phyloP scores from a whole-genome alignment of 2,888 invertebrate genomes.

The Stramonita haemastoma region DNA sequence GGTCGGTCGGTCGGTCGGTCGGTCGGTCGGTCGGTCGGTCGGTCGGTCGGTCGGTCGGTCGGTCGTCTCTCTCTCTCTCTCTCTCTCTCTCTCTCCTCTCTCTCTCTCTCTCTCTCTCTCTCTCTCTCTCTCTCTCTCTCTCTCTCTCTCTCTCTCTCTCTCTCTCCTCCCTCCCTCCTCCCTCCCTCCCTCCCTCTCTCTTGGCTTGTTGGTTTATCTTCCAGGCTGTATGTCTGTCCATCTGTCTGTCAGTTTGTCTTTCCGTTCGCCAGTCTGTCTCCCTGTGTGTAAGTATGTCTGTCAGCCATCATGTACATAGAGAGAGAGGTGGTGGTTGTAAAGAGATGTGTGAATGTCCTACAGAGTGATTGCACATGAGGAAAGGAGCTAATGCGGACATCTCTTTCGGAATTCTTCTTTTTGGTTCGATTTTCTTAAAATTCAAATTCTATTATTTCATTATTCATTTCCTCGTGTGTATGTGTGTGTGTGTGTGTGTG shows the following conservation, averaged over 20 bases:
- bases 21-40: no score
- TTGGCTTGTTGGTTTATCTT: background rate
- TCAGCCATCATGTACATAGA: no score
- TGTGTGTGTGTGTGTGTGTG: conserved; percentile 15
- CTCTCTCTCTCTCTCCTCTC: conserved; percentile 32
- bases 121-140: conserved; percentile 37
- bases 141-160: conserved; percentile 27
- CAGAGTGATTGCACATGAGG: no score
- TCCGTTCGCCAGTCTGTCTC: conserved; percentile 11
- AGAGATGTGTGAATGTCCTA: no score
- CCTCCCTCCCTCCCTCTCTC: conserved; percentile 27
- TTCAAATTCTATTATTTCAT: no score
- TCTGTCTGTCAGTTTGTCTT: background rate
- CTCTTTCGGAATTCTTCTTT: no score
- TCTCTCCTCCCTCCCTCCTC: background rate
- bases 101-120: conserved; percentile 32
- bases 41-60: no score
- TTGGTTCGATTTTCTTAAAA: no score
- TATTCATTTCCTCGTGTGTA: background rate
- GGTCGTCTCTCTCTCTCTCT: conserved; percentile 1
- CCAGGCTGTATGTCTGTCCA: background rate
- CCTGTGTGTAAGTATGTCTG: conserved; percentile 27
- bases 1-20: no score
- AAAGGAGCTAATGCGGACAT: no score
- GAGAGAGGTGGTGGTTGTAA: no score